Evolutionary conservation across 2,113 vertebrate genomes (phyloP).

Genomic region (Python bivittatus): DNA sequence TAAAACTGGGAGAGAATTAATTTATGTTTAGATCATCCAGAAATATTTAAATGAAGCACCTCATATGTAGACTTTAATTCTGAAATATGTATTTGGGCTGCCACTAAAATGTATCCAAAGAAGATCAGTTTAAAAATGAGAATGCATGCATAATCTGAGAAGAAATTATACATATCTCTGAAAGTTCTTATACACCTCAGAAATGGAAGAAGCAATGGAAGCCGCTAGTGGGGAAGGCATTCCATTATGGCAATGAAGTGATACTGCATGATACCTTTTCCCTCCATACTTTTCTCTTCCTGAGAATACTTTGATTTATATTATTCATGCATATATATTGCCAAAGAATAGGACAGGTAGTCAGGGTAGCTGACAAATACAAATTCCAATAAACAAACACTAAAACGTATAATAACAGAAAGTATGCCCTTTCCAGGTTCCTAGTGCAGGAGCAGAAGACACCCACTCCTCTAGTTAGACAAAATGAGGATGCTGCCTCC

Average conservation of each 20-base stretch:
- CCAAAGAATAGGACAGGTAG: neutral
- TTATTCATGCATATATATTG: neutral
- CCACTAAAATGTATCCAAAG: neutral
- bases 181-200: neutral
- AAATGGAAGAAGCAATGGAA: neutral
- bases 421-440: neutral
- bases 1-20: neutral
- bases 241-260: neutral
- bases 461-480: neutral
- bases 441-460: neutral
- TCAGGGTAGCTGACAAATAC: neutral
- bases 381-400: neutral
- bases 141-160: neutral
- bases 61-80: neutral
- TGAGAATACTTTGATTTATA: neutral
- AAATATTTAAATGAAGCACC: conserved; percentile 7
- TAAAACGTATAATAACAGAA: neutral
- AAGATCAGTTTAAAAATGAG: neutral
- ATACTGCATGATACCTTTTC: neutral
- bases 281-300: neutral
- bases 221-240: neutral
- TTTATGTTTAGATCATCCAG: neutral
- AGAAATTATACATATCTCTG: neutral
- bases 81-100: neutral
- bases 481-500: neutral